These are phyloP conservation scores for Nycticorax nycticorax DNA, from an alignment of 2,113 vertebrate genomes.

Conservation along the genomic window DNA sequence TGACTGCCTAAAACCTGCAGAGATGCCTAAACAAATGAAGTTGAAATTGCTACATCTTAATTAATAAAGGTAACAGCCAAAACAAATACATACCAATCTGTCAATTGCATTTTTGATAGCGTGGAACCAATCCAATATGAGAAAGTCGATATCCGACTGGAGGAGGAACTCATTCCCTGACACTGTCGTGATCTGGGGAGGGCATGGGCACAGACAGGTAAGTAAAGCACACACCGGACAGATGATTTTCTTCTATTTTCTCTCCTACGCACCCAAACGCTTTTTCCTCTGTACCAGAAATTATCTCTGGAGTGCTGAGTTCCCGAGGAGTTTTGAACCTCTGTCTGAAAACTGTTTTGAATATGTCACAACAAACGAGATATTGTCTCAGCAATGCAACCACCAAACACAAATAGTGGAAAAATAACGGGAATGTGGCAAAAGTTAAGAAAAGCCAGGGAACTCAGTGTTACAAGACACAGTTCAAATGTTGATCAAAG, in stretches of 20 bases:
- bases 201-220: slow-evolving; percentile 48
- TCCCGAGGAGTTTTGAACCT: slow-evolving; percentile 50
- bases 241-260: neutral
- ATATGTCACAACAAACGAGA: slow-evolving; percentile 69
- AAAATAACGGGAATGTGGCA: slow-evolving; percentile 29
- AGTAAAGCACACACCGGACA: slow-evolving; percentile 4
- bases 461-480: neutral
- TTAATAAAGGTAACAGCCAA: slow-evolving; percentile 79
- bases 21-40: slow-evolving; percentile 49
- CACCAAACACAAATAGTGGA: slow-evolving; percentile 45
- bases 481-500: slow-evolving; percentile 31
- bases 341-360: slow-evolving; percentile 62
- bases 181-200: slow-evolving; percentile 81
- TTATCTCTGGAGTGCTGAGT: slow-evolving; percentile 37
- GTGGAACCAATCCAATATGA: slow-evolving; percentile 86
- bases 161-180: slow-evolving; percentile 87
- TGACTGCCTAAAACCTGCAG: slow-evolving; percentile 57
- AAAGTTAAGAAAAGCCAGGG: slow-evolving; percentile 27
- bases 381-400: slow-evolving; percentile 70
- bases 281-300: slow-evolving; percentile 16
- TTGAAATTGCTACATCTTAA: slow-evolving; percentile 74
- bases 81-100: slow-evolving; percentile 85
- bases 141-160: slow-evolving; percentile 84
- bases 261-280: neutral
- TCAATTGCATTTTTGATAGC: slow-evolving; percentile 87